Base-by-base conservation (phyloP, 2,888 invertebrate genomes). In the Sepioteuthis lessoniana region DNA sequence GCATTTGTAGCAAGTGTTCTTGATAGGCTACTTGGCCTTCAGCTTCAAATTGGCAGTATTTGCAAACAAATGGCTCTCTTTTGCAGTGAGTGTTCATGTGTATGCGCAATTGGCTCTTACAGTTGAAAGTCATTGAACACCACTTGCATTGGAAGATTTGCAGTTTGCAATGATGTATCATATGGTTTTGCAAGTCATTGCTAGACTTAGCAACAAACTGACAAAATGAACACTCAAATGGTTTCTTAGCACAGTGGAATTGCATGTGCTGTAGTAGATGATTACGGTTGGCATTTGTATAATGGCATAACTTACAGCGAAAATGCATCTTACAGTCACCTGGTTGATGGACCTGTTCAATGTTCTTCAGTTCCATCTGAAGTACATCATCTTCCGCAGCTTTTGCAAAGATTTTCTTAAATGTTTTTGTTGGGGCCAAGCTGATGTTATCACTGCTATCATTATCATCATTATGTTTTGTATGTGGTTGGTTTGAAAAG, bases 101-200 rank as follows among this genome's bases (percentile, higher is more conserved):
- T 28, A 97, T 97, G n/a, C 97, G 94, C n/a, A 97, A 95, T 93
- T 97, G 97, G 95, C 97, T 97, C 95, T 97, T 97, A 95, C 97
- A 97, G 95, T 96, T 96, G 94, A 97, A 97, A 38, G 95, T 95
- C 31, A 96, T 95, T 38, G 96, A 95, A 95, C 97, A 97, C 46
- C 96, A 94, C 94, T 97, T 97, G 95, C 97, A 97, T 94, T 96
- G 96, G 94, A 96, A 97, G 4, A 96, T 96, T 47, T 97, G 95
- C 31, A 96, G 96, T 95, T 97, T 97, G 95, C 97, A 97, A 94
- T 97, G 97, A 94, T 96, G 96, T 25, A 97, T 96, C 96, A 97
- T 97, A 94, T 97, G 97, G 91, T 96, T 96, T 93, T 97, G 97
- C 37, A 97, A 95, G 28, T 95, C 95, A 94, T 96, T 97, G 93